Conservation (phyloP, 2,888 invertebrate species). For the Acholoe squamosa region DNA sequence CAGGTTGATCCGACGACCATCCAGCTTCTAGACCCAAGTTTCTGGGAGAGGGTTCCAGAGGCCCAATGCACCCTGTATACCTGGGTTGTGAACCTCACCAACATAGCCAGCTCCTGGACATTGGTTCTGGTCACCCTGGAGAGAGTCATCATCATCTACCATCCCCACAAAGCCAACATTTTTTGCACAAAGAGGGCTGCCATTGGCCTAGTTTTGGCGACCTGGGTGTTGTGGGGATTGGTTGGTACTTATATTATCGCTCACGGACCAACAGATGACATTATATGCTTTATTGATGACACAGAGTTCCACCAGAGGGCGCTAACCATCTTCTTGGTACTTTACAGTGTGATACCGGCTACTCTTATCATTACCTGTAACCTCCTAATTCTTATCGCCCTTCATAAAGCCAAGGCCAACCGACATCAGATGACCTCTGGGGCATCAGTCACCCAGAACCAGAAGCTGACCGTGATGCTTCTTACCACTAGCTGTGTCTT, state of each 20-base stretch:
- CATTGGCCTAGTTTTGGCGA: not conserved
- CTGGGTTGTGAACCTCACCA: not conserved
- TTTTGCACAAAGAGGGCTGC: not conserved
- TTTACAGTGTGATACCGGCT: not conserved
- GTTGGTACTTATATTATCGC: not conserved
- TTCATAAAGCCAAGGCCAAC: not conserved
- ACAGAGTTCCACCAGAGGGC: not conserved
- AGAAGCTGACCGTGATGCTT: not conserved
- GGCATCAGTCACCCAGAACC: not conserved
- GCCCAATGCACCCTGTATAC: not conserved
- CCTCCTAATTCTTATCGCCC: not conserved
- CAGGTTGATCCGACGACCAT: not conserved
- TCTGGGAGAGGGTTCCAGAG: not conserved
- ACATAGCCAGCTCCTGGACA: slow-evolving; percentile 17
- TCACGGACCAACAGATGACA: not conserved
- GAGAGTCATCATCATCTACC: not conserved
- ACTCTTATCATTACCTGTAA: not conserved
- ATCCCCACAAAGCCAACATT: not conserved
- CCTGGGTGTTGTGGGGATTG: slow-evolving; percentile 7
- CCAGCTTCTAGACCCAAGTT: not conserved
- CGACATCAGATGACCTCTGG: not conserved
- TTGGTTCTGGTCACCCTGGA: not conserved
- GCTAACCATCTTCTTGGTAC: not conserved
- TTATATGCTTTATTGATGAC: not conserved
- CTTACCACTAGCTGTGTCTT: not conserved